A percentile compares a stretch with the other conserved stretches of the same genome.
Conservation (phyloP, 2,888 invertebrate genomes). For the Vandiemenella viatica region DNA sequence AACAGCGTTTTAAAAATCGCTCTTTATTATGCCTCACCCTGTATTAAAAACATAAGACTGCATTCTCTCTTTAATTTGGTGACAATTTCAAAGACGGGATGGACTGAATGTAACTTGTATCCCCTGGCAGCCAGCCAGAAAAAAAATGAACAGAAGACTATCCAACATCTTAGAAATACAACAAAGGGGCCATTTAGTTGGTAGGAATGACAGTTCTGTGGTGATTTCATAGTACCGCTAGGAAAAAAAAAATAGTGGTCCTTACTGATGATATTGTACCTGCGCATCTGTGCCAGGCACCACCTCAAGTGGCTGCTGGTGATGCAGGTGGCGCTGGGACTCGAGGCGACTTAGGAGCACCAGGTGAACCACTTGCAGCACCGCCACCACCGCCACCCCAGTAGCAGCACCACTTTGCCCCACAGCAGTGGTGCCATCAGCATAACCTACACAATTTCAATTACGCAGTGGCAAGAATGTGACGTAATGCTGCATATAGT, state of each 20-base stretch:
- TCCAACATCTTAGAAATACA: no score
- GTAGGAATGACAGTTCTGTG: no score
- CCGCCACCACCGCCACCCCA: constrained; percentile 21
- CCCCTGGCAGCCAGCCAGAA: no score
- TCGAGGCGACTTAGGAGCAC: constrained; percentile 22
- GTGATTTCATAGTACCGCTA: neutral
- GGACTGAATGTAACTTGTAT: no score
- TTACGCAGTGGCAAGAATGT: neutral
- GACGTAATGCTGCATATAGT: neutral
- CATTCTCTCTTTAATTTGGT: no score
- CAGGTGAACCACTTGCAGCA: constrained; percentile 23
- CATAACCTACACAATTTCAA: neutral
- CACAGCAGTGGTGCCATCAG: constrained; percentile 19
- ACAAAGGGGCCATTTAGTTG: no score
- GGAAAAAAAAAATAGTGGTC: neutral
- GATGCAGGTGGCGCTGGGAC: constrained; percentile 19
- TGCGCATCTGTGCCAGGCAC: neutral
- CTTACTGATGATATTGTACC: neutral
- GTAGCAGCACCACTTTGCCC: constrained; percentile 21
- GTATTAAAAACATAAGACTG: no score
- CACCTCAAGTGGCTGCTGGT: neutral
- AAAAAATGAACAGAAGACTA: no score
- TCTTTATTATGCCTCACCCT: no score
- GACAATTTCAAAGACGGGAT: no score
- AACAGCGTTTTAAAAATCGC: no score